Conservation (phyloP, 2,888 invertebrate genomes). For the Iphiclides podalirius region DNA sequence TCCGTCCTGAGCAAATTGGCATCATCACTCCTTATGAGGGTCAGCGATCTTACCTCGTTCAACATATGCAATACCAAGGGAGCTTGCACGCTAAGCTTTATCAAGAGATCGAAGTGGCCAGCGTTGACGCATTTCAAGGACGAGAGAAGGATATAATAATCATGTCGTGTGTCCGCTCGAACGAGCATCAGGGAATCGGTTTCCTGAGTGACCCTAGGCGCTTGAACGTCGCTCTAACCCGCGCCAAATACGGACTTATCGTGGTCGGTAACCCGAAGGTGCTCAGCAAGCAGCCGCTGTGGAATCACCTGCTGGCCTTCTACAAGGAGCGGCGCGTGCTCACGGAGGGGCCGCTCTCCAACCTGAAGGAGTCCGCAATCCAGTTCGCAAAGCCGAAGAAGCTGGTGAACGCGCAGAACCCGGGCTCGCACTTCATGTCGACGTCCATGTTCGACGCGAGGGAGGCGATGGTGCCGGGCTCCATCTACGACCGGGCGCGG, state of each 20-base stretch:
- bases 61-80: conserved; percentile 99
- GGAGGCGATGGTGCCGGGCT: conserved; percentile 96
- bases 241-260: conserved; percentile 98
- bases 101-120: conserved; percentile 99
- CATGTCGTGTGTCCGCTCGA: conserved; percentile 98
- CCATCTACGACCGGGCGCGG: conserved; percentile 92
- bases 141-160: conserved; percentile 99
- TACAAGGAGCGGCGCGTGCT: conserved; percentile 98
- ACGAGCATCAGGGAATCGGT: conserved; percentile 99
- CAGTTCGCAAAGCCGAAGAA: conserved; percentile 99
- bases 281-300: conserved; percentile 97
- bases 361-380: conserved; percentile 97
- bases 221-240: conserved; percentile 97
- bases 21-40: conserved; percentile 99
- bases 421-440: conserved; percentile 98
- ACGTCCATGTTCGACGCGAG: conserved; percentile 98
- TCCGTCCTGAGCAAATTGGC: conserved; percentile 98
- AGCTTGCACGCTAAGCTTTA: conserved; percentile 97
- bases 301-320: conserved; percentile 98
- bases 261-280: conserved; percentile 99
- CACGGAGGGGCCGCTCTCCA: conserved; percentile 98
- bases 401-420: conserved; percentile 95
- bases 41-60: conserved; percentile 97
- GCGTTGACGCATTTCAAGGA: conserved; percentile 99
- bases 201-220: conserved; percentile 98